Percentiles rank a stretch among this genome's conserved stretches.
phyloP scores from a whole-genome alignment of 1,140 invertebrate genomes.

The Penaeus vannamei region DNA sequence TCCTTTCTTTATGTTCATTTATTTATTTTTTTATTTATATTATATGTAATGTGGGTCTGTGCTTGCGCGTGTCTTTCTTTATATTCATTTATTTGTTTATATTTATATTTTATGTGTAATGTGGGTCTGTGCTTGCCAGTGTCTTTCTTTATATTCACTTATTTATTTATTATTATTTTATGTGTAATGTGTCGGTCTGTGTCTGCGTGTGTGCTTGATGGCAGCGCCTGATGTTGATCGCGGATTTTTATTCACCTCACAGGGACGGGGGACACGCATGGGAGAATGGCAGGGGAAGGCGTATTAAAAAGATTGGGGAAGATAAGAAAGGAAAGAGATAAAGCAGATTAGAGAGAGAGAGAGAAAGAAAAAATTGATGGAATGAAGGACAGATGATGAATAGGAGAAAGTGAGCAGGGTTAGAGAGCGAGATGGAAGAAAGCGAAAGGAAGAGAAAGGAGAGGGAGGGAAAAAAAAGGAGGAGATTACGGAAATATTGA shows the following conservation, averaged over 20 bases:
- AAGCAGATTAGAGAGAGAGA: background rate
- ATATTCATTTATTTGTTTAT: too few relatives aligned
- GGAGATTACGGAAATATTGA: background rate
- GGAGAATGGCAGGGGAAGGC: background rate
- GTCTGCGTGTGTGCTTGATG: conserved; percentile 1
- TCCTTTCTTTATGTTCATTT: too few relatives aligned
- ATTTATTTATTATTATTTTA: background rate
- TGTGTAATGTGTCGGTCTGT: background rate
- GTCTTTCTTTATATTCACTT: too few relatives aligned
- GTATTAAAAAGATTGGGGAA: background rate
- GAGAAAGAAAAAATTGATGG: background rate
- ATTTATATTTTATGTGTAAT: background rate
- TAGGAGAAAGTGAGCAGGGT: background rate
- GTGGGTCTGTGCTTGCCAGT: background rate
- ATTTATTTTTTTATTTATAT: too few relatives aligned
- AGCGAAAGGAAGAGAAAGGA: background rate
- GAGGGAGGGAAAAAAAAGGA: background rate
- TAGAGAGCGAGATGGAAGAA: background rate
- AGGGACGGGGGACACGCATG: background rate
- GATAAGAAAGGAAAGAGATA: background rate
- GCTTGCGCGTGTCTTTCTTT: too few relatives aligned
- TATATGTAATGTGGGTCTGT: too few relatives aligned
- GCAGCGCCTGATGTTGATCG: too few relatives aligned
- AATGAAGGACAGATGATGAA: background rate
- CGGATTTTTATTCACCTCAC: background rate